Evolutionary conservation across 2,888 invertebrate species (phyloP).

Genomic region (Dendrolimus pini): DNA sequence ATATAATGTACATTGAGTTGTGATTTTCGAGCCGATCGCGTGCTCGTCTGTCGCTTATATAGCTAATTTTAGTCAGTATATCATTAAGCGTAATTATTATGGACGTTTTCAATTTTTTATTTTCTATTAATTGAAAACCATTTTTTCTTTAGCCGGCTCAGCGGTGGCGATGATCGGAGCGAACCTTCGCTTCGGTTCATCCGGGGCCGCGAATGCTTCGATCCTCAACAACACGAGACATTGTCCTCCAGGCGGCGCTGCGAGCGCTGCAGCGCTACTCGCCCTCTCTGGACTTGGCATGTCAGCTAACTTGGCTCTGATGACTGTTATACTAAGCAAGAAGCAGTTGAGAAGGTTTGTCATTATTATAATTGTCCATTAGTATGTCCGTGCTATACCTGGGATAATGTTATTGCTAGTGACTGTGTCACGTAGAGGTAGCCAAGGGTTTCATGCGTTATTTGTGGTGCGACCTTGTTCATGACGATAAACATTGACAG

Average conservation of each 20-base stretch:
- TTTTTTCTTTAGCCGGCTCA: slow-evolving; percentile 68
- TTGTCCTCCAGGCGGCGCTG: slow-evolving; percentile 88
- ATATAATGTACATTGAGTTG: too few relatives aligned
- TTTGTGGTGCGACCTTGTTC: too few relatives aligned
- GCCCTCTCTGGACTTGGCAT: slow-evolving; percentile 87
- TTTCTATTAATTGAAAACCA: background rate
- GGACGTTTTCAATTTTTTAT: too few relatives aligned
- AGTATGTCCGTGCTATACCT: too few relatives aligned
- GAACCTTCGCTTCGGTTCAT: slow-evolving; percentile 83
- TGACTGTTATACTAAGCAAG: slow-evolving; percentile 87
- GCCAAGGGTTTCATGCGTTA: too few relatives aligned
- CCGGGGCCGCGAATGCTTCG: slow-evolving; percentile 80
- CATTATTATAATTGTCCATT: background rate
- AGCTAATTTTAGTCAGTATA: too few relatives aligned
- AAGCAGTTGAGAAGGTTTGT: slow-evolving; percentile 85
- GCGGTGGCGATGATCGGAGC: slow-evolving; percentile 88
- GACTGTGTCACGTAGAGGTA: too few relatives aligned
- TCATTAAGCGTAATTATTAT: too few relatives aligned
- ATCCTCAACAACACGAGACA: slow-evolving; percentile 84
- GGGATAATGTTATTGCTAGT: too few relatives aligned
- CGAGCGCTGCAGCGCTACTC: slow-evolving; percentile 86
- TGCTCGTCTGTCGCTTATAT: too few relatives aligned
- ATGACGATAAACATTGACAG: too few relatives aligned
- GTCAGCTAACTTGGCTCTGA: slow-evolving; percentile 87
- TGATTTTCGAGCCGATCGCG: too few relatives aligned